Percentiles rank a stretch among this genome's conserved stretches.
phyloP scores from a whole-genome alignment of 2,113 vertebrate species.

The Donacobius atricapilla region DNA sequence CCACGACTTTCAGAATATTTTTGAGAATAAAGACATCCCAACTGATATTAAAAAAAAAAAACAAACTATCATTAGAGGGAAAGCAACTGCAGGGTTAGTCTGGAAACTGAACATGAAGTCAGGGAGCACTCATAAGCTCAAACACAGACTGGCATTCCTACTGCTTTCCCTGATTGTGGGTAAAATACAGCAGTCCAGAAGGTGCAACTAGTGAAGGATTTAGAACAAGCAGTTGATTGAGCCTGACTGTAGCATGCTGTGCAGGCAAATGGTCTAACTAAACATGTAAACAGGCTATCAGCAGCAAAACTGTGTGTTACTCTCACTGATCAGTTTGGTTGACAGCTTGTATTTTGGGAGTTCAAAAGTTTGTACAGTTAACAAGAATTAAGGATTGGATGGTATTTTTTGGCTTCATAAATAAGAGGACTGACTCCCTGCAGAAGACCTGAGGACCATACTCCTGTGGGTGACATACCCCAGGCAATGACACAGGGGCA shows the following conservation, averaged over 20 bases:
- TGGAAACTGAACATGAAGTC: background rate
- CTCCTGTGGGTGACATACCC: background rate
- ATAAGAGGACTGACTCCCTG: background rate
- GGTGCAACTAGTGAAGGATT: background rate
- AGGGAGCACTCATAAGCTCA: background rate
- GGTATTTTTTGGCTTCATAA: background rate
- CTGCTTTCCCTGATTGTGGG: background rate
- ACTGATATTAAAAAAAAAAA: background rate
- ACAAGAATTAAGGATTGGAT: background rate
- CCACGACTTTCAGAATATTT: background rate
- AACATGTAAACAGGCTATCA: background rate
- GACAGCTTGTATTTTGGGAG: background rate
- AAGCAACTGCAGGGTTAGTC: background rate
- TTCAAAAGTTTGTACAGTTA: background rate
- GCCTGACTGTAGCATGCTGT: background rate
- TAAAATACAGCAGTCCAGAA: background rate
- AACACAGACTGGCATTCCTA: background rate
- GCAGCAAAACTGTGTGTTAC: background rate
- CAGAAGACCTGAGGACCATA: background rate
- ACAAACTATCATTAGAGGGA: no score
- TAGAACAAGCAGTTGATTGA: background rate
- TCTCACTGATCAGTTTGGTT: background rate
- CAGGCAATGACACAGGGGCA: background rate
- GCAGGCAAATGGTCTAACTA: background rate
- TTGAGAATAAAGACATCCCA: background rate